Evolutionary conservation across 2,113 vertebrate genomes (phyloP).

Genomic region (Menidia beryllina): DNA sequence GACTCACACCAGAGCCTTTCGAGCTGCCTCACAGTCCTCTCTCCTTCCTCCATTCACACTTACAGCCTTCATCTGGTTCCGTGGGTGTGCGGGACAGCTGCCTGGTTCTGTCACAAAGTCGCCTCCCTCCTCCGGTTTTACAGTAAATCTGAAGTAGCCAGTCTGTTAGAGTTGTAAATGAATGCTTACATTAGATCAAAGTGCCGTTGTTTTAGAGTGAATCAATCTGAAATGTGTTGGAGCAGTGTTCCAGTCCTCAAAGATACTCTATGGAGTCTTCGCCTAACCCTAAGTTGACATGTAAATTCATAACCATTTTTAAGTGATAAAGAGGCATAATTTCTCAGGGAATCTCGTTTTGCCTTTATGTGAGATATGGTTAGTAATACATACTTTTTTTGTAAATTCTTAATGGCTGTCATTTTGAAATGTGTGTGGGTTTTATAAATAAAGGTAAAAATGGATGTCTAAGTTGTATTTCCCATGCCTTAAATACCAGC

Average conservation of each 20-base stretch:
- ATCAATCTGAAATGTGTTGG: conserved; percentile 5
- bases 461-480: neutral
- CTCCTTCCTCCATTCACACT: conserved; percentile 61
- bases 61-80: conserved; percentile 54
- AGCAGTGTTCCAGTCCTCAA: neutral
- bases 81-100: conserved; percentile 64
- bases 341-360: too few species aligned
- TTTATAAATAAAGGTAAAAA: neutral
- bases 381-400: too few species aligned
- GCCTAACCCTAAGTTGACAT: too few species aligned
- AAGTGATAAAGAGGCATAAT: too few species aligned
- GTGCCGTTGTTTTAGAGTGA: neutral
- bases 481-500: neutral
- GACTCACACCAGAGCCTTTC: conserved; percentile 42
- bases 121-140: conserved; percentile 34
- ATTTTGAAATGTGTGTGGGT: neutral
- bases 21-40: conserved; percentile 33
- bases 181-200: conserved; percentile 24
- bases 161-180: conserved; percentile 48
- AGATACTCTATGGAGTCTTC: too few species aligned
- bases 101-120: conserved; percentile 34
- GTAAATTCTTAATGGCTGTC: too few species aligned
- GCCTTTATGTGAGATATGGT: too few species aligned
- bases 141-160: conserved; percentile 49
- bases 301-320: too few species aligned